A percentile compares a stretch with the other conserved stretches of the same genome.
Conservation (phyloP, 2,797 vertebrate species). For the Alectoris magna region DNA sequence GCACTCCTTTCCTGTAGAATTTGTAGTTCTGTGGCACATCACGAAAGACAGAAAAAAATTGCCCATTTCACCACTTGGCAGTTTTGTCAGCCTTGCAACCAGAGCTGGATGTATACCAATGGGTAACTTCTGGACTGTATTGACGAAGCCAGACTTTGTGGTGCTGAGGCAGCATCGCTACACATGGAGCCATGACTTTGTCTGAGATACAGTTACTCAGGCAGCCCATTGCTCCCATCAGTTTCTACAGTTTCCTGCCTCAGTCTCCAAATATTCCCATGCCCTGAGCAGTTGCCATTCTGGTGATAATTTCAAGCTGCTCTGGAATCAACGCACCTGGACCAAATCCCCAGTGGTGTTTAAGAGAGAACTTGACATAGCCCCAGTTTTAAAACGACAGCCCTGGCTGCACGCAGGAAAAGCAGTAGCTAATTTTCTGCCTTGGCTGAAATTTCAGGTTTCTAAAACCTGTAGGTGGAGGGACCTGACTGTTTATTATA, state of each 20-base stretch:
- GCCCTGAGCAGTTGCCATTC: neutral
- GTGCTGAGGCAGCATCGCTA: neutral
- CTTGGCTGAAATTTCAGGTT: neutral
- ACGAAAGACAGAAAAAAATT: neutral
- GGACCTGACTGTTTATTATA: neutral
- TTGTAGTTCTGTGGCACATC: neutral
- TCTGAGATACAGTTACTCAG: fast-evolving
- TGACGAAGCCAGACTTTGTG: neutral
- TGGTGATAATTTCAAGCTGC: neutral
- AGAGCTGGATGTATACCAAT: neutral
- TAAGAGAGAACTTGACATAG: neutral
- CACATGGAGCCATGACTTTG: neutral
- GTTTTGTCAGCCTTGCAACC: neutral
- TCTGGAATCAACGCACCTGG: neutral
- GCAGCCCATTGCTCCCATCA: fast-evolving
- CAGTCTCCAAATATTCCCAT: neutral
- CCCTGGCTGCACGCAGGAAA: neutral
- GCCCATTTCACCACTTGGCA: neutral
- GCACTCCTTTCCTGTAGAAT: neutral
- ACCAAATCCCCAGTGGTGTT: neutral
- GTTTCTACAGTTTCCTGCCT: neutral
- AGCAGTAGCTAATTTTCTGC: neutral
- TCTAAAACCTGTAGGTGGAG: neutral
- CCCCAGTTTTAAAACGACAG: neutral
- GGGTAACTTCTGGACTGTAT: neutral